A percentile compares a stretch with the other conserved stretches of the same genome.
These are phyloP conservation scores for Thecophora atra DNA, from an alignment of 2,888 invertebrate species.

Conservation along the genomic window DNA sequence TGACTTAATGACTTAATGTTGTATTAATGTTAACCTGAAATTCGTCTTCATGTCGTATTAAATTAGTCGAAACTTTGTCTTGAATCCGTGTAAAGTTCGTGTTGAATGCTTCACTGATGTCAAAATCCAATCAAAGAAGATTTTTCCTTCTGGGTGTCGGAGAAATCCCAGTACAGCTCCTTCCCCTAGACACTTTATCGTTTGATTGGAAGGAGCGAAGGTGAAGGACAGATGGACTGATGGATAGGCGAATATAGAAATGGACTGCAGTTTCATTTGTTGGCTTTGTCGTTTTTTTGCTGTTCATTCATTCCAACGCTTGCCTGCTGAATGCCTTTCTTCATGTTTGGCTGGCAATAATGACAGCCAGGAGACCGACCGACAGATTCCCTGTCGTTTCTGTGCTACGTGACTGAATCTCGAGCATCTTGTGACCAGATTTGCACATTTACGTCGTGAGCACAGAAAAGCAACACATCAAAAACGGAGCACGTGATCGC, in stretches of 20 bases:
- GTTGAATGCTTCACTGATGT: too few species aligned
- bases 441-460: slow-evolving; percentile 8
- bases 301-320: slow-evolving; percentile 18
- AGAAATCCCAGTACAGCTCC: background rate
- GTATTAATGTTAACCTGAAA: too few species aligned
- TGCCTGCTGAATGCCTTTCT: slow-evolving; percentile 12
- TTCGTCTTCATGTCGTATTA: too few species aligned
- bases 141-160: background rate
- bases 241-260: background rate
- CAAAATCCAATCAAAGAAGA: too few species aligned
- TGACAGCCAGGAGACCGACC: slow-evolving; percentile 21
- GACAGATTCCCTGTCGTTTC: slow-evolving; percentile 26
- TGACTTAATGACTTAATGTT: too few species aligned
- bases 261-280: slow-evolving; percentile 4
- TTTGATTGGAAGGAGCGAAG: too few species aligned
- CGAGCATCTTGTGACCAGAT: slow-evolving; percentile 22
- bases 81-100: too few species aligned
- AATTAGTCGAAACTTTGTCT: too few species aligned
- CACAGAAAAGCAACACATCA: slow-evolving; percentile 27
- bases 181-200: background rate
- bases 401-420: slow-evolving; percentile 40
- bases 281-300: slow-evolving; percentile 22
- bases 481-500: slow-evolving; percentile 33
- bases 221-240: slow-evolving; percentile 8
- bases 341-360: slow-evolving; percentile 32